Evolutionary conservation across 2,113 vertebrate genomes (phyloP), one percentile per base, ranked within the genome.

Genomic region (Tapirus terrestris): DNA sequence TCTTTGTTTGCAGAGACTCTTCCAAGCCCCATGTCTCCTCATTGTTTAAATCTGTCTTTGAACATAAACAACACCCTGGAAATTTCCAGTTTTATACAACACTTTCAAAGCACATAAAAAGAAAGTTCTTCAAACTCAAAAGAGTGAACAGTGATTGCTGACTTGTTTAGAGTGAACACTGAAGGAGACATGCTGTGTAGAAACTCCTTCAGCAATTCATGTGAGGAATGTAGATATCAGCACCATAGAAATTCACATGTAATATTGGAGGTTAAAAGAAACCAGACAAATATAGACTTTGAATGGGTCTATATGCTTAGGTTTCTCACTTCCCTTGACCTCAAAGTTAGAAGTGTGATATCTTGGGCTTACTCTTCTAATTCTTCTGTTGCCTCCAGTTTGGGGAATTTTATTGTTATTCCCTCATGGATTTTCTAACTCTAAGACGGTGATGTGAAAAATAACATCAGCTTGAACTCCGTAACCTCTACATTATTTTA

Each of bases 381-480:
- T 89, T 89, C 61, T 93, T 93, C 93, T 92, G 39, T 97, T 94
- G 39, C 10, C 10, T 96, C 45, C 33, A 80, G 2, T 97, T 96
- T 89, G 33, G 82, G 70, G 58, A 5, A 45, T 89, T 82, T 94
- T 93, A 83, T 96, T 97, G 67, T 83, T 97, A 94, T 82, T 96
- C 36, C 36, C 36, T 96, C 31, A 56, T 45, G 76, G 51, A 77
- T 84, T 96, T 96, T 95, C 53, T 53, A 94, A 95, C 80, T 89
- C 63, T 79, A 90, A 98, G 58, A 89, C 91, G 96, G 83, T 51
- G 45, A 96, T 95, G 31, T 92, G 89, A 96, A 96, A 96, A 97
- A 89, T 83, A 94, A 53, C 96, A 94, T 93, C 60, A 87, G 3
- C 6, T 31, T 95, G 95, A 97, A 96, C 92, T 96, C 23, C 1